phyloP scores from a whole-genome alignment of 2,113 vertebrate genomes.

The Hippocampus barbouri region DNA sequence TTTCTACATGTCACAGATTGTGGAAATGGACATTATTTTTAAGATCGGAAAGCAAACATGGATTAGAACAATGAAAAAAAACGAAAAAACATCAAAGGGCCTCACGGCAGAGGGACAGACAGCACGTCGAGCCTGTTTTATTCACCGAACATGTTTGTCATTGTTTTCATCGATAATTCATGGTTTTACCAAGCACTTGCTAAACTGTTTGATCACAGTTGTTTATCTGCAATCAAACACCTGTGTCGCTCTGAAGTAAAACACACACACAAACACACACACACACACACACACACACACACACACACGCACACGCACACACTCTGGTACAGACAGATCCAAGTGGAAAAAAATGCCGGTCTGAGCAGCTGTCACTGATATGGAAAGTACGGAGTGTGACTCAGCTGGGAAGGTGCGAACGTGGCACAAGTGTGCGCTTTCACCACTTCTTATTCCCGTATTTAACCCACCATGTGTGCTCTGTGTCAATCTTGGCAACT shows the following conservation, averaged over 20 bases:
- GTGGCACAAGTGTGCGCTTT: neutral
- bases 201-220: neutral
- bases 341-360: conserved; percentile 8
- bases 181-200: neutral
- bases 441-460: neutral
- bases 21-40: neutral
- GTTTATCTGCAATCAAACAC: neutral
- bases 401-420: neutral
- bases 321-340: neutral
- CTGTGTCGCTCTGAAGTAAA: neutral
- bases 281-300: neutral
- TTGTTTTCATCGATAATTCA: neutral
- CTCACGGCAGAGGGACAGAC: neutral
- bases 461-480: neutral
- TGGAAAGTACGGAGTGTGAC: conserved; percentile 8
- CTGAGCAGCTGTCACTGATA: conserved; percentile 7
- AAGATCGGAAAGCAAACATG: neutral
- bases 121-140: neutral
- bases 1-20: neutral
- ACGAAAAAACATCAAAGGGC: neutral
- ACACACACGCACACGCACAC: no score
- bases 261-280: neutral
- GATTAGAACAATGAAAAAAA: neutral
- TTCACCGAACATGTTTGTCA: neutral
- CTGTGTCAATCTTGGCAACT: conserved; percentile 4